Conservation (phyloP, 2,888 invertebrate species). For the Invenusta paracnida region DNA sequence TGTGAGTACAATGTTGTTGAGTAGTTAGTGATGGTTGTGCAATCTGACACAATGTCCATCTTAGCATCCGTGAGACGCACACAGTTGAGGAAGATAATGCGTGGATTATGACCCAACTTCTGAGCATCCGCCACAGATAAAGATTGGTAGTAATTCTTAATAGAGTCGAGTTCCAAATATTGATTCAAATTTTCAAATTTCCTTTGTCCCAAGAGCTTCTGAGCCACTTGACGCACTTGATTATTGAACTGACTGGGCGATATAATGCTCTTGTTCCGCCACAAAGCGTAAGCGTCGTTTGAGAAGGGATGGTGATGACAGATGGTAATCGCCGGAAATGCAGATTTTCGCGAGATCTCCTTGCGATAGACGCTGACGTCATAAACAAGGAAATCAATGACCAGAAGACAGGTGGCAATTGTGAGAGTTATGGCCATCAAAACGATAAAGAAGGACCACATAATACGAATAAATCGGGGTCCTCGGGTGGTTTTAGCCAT, state of each 20-base stretch:
- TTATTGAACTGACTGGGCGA: conserved; percentile 40
- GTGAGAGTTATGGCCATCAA: conserved; percentile 38
- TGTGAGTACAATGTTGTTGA: conserved; percentile 30
- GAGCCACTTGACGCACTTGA: conserved; percentile 21
- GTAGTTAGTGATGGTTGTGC: conserved; percentile 32
- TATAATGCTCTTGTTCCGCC: conserved; percentile 34
- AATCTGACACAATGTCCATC: conserved; percentile 30
- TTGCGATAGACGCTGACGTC: conserved; percentile 40
- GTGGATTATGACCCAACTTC: no score
- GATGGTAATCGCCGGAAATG: conserved; percentile 42
- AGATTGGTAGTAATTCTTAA: no score
- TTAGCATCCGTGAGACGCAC: not conserved
- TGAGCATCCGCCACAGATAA: no score
- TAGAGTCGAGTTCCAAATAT: not conserved
- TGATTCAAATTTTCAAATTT: not conserved
- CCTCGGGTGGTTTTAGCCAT: conserved; percentile 40
- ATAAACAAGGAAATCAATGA: conserved; percentile 40
- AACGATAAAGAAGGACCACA: conserved; percentile 41
- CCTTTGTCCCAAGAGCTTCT: not conserved
- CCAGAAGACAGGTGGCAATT: conserved; percentile 37
- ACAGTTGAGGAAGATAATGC: conserved; percentile 40
- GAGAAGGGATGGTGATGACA: conserved; percentile 43
- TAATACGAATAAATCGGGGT: conserved; percentile 35
- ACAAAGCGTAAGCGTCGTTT: conserved; percentile 21
- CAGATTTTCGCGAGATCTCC: conserved; percentile 19